Conservation (phyloP, 1,140 invertebrate species). For the Parapsyche elsis region DNA sequence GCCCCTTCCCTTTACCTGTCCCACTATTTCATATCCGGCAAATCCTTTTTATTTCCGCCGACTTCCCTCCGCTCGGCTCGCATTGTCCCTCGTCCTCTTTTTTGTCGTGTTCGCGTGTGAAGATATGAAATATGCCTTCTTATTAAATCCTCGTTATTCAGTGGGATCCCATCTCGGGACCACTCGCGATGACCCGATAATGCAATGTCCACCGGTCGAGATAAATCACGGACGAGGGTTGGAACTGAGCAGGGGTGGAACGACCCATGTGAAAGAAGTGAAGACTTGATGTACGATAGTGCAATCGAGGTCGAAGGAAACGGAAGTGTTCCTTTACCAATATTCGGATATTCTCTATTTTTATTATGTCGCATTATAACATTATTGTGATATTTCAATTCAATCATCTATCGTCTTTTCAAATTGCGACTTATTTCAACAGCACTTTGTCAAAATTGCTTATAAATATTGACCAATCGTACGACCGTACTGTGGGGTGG, state of each 20-base stretch:
- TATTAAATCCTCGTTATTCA: conserved; percentile 53
- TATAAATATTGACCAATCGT: no score
- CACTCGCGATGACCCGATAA: conserved; percentile 40
- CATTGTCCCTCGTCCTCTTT: conserved; percentile 21
- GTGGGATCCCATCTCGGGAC: conserved; percentile 11
- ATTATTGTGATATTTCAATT: no score
- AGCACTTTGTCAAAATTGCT: no score
- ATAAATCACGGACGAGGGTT: conserved; percentile 31
- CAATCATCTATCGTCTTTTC: no score
- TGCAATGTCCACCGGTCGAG: conserved; percentile 38
- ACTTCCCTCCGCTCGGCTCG: not conserved
- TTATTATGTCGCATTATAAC: no score
- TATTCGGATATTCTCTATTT: no score
- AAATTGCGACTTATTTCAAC: no score
- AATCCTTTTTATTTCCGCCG: conserved; percentile 32
- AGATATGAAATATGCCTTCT: conserved; percentile 53
- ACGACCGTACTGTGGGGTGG: no score
- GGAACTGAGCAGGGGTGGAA: not conserved
- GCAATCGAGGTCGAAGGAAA: no score
- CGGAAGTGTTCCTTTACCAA: no score
- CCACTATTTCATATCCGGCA: conserved; percentile 52
- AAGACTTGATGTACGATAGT: no score
- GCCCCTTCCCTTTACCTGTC: conserved; percentile 14
- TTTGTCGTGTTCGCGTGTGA: conserved; percentile 43
- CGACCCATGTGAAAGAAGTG: not conserved